Conservation (phyloP, 2,888 invertebrate genomes). For the Limnephilus auricula region DNA sequence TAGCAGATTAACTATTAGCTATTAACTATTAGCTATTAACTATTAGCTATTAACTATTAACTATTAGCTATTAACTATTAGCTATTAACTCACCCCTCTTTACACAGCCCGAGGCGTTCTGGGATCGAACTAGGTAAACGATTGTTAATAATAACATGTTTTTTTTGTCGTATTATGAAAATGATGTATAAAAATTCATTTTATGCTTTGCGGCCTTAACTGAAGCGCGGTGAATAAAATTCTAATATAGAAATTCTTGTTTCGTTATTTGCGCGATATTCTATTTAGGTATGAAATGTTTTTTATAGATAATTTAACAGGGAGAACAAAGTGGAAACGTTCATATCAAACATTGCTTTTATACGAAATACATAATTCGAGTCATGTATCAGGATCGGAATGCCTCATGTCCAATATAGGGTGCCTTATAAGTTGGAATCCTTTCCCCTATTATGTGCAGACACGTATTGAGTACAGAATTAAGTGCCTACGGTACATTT, state of each 20-base stretch:
- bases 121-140: neutral
- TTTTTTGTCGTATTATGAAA: neutral
- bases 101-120: neutral
- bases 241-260: neutral
- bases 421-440: neutral
- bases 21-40: too few species aligned
- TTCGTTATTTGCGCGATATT: neutral
- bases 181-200: neutral
- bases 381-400: neutral
- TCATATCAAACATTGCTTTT: neutral
- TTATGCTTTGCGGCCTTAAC: neutral
- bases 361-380: neutral
- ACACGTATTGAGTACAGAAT: neutral
- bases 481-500: neutral
- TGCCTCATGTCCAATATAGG: neutral
- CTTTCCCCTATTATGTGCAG: neutral
- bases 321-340: neutral
- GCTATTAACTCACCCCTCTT: neutral
- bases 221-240: neutral
- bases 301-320: neutral
- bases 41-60: too few species aligned
- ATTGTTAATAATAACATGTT: neutral
- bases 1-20: too few species aligned
- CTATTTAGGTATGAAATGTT: neutral
- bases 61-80: too few species aligned